These are phyloP conservation scores for Drosophila chauvacae DNA, from an alignment of 1,140 invertebrate species.

Conservation along the genomic window DNA sequence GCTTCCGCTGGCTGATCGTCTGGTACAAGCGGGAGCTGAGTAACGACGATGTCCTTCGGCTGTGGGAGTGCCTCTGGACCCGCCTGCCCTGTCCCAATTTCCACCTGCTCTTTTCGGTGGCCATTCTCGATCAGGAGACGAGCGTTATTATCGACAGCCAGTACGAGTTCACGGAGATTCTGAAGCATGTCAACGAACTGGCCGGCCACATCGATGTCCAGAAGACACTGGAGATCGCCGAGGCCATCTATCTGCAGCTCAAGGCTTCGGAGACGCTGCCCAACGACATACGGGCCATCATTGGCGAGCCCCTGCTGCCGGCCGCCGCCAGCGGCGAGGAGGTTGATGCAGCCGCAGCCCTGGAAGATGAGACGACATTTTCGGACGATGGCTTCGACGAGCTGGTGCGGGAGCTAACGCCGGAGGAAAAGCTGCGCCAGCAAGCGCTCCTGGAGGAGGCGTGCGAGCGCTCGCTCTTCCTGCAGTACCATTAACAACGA, in stretches of 20 bases:
- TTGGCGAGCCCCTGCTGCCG: conserved; percentile 86
- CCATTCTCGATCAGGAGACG: conserved; percentile 95
- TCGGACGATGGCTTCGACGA: conserved; percentile 80
- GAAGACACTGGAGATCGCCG: conserved; percentile 92
- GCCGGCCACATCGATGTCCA: conserved; percentile 93
- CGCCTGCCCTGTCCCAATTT: conserved; percentile 96
- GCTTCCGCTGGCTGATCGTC: conserved; percentile 96
- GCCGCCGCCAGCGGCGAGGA: conserved; percentile 56
- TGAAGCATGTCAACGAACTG: conserved; percentile 98
- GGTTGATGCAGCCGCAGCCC: conserved; percentile 30
- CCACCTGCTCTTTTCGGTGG: conserved; percentile 95
- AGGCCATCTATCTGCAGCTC: conserved; percentile 95
- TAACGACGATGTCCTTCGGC: conserved; percentile 90
- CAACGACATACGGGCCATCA: conserved; percentile 88
- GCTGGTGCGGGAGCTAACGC: conserved; percentile 61
- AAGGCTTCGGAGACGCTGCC: conserved; percentile 89
- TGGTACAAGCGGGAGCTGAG: conserved; percentile 93
- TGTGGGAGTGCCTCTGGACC: conserved; percentile 96
- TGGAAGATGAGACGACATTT: conserved; percentile 48
- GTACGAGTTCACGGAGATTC: conserved; percentile 97
- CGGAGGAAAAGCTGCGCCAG: conserved; percentile 69
- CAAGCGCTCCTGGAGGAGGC: conserved; percentile 76
- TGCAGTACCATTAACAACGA: conserved; percentile 54
- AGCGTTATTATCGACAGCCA: conserved; percentile 93
- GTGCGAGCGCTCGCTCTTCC: conserved; percentile 74